phyloP scores from a whole-genome alignment of 2,797 vertebrate species.

The Eremophila alpestris region DNA sequence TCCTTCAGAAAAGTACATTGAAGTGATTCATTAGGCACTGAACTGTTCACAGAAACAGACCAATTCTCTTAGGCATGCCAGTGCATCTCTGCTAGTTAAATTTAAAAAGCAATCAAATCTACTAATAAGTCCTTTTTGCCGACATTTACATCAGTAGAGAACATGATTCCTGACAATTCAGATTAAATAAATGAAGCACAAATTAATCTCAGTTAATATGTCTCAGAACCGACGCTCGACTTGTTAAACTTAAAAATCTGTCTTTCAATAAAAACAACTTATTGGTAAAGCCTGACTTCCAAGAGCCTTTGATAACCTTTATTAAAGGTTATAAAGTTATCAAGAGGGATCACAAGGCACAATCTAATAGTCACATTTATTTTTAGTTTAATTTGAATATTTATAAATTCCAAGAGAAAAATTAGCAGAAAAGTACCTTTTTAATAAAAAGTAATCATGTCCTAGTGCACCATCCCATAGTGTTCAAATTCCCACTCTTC shows the following conservation, averaged over 20 bases:
- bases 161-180: constrained; percentile 75
- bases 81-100: constrained; percentile 75
- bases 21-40: constrained; percentile 78
- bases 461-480: background rate
- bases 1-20: constrained; percentile 78
- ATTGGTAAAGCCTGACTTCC: background rate
- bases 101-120: constrained; percentile 82
- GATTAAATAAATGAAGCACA: constrained; percentile 75
- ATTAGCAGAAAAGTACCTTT: constrained; percentile 3
- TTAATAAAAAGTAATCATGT: constrained; percentile 24
- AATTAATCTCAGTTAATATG: constrained; percentile 71
- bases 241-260: constrained; percentile 7
- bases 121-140: constrained; percentile 75
- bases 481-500: constrained; percentile 24
- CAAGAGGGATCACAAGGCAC: constrained; percentile 53
- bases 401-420: constrained; percentile 63
- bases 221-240: constrained; percentile 31
- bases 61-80: constrained; percentile 73
- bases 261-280: constrained; percentile 28
- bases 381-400: constrained; percentile 63
- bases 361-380: constrained; percentile 27
- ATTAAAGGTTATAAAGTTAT: constrained; percentile 56
- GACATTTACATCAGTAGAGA: constrained; percentile 74
- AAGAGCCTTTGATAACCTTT: background rate
- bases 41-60: constrained; percentile 72